These are phyloP conservation scores for Sthenelais limicola DNA, from an alignment of 2,888 invertebrate species.

Conservation along the genomic window DNA sequence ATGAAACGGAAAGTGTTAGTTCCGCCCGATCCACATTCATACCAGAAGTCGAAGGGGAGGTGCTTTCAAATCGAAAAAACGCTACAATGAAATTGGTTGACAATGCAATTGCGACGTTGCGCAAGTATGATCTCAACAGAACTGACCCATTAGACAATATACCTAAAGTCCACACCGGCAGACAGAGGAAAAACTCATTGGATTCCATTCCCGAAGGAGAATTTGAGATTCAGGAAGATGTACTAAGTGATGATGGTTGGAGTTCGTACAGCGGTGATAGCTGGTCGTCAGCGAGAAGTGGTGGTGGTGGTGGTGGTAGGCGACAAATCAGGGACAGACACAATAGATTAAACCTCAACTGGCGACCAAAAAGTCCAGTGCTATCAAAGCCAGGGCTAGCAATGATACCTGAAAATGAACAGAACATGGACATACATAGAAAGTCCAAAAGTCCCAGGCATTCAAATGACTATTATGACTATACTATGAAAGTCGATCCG, in stretches of 20 bases:
- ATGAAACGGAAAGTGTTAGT: no score
- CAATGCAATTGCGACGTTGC: background rate
- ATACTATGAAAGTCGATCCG: no score
- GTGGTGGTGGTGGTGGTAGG: no score
- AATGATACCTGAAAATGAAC: conserved; percentile 19
- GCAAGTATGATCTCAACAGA: background rate
- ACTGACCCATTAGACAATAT: background rate
- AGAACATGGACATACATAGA: no score
- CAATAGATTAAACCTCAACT: background rate
- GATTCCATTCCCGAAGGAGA: conserved; percentile 27
- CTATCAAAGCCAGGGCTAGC: conserved; percentile 6
- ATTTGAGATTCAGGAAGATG: background rate
- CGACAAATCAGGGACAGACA: background rate
- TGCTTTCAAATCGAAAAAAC: background rate
- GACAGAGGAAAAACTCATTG: no score
- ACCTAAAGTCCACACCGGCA: no score
- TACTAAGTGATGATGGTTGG: conserved; percentile 12
- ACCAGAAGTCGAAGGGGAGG: no score
- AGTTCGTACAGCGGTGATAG: conserved; percentile 7
- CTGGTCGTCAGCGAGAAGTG: background rate
- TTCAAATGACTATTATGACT: no score
- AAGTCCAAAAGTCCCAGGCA: no score
- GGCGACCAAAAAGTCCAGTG: conserved; percentile 3
- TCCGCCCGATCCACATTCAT: background rate
- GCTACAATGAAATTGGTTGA: background rate